Evolutionary conservation across 2,113 vertebrate species (phyloP).

Genomic region (Toxotes chatareus): DNA sequence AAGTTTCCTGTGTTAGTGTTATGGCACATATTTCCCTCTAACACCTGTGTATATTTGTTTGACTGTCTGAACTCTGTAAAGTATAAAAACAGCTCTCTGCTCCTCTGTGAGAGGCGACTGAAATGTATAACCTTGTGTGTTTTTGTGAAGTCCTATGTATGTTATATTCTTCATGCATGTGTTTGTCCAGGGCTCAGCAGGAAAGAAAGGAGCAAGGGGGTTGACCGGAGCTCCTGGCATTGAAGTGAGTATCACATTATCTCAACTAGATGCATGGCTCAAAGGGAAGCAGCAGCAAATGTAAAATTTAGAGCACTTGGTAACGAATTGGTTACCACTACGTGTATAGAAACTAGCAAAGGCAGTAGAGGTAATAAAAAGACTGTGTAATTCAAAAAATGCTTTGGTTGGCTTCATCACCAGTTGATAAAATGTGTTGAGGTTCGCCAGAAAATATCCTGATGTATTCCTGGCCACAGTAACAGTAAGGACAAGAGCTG

Average conservation of each 20-base stretch:
- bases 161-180: slow-evolving; percentile 24
- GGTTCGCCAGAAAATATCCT: not conserved
- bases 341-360: not conserved
- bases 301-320: not conserved
- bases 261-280: not conserved
- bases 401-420: not conserved
- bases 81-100: not conserved
- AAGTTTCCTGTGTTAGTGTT: not conserved
- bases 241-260: slow-evolving; percentile 86
- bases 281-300: not conserved
- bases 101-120: not conserved
- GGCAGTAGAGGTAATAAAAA: not conserved
- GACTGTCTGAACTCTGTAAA: not conserved
- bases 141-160: slow-evolving; percentile 18
- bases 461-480: not conserved
- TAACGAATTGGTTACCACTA: not conserved
- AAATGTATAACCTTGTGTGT: not conserved
- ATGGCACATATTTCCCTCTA: not conserved
- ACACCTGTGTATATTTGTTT: slow-evolving; percentile 6
- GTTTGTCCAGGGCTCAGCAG: slow-evolving; percentile 86
- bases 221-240: slow-evolving; percentile 87
- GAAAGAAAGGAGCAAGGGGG: slow-evolving; percentile 90
- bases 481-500: not conserved
- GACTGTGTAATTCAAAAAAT: not conserved
- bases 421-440: too few relatives aligned